Evolutionary conservation across 2,113 vertebrate genomes (phyloP).

Genomic region (Pholis gunnellus): DNA sequence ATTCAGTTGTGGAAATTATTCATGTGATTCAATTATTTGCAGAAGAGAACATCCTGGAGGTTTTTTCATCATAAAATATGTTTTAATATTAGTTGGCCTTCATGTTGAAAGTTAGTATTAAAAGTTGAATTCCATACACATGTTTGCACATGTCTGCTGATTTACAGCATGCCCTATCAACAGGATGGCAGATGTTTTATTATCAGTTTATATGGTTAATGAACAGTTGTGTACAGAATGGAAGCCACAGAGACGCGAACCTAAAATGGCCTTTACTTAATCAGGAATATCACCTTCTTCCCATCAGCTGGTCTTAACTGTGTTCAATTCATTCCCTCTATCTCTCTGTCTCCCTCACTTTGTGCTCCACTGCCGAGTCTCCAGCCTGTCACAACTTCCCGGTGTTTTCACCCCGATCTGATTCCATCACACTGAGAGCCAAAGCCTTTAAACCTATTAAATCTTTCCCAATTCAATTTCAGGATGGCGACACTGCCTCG

Average conservation of each 20-base stretch:
- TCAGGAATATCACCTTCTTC: background rate
- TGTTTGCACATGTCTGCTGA: background rate
- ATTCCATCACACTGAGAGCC: conserved; percentile 65
- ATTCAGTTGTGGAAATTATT: conserved; percentile 6
- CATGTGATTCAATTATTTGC: conserved; percentile 1
- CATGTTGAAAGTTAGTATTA: conserved; percentile 1
- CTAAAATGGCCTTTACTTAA: conserved; percentile 15
- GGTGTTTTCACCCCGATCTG: conserved; percentile 53
- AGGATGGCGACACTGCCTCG: conserved; percentile 43
- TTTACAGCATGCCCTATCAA: background rate
- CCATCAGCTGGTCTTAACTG: background rate
- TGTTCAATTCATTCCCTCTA: background rate
- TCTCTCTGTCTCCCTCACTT: background rate
- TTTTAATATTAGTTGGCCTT: background rate
- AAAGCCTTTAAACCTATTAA: conserved; percentile 73
- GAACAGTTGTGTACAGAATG: conserved; percentile 1
- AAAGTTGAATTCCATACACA: background rate
- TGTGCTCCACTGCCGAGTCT: background rate
- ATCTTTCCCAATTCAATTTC: conserved; percentile 64
- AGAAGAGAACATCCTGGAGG: background rate
- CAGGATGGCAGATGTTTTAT: conserved; percentile 16
- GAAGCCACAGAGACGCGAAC: background rate
- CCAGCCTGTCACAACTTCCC: conserved; percentile 50
- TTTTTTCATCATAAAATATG: background rate
- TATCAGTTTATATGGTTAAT: background rate